phyloP scores from a whole-genome alignment of 37 sponge, comb jelly and placozoan genomes.

The Amphimedon queenslandica region DNA sequence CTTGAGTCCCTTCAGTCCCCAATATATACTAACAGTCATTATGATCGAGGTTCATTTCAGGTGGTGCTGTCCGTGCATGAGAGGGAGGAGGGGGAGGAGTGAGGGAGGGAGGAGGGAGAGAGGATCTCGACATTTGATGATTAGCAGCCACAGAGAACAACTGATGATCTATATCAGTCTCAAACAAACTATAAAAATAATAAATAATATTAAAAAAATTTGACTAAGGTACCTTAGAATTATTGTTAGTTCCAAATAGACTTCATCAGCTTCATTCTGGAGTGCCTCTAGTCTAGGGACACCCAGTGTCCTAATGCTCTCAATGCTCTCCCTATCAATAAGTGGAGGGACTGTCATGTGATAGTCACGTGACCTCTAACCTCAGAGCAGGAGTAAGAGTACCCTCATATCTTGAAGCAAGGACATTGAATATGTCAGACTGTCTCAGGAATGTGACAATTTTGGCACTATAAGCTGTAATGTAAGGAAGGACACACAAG shows the following conservation, averaged over 20 bases:
- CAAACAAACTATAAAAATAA: slow-evolving; percentile 41
- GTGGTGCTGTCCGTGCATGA: not conserved
- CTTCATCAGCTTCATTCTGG: slow-evolving; percentile 1
- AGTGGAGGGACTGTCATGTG: not conserved
- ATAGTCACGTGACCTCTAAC: slow-evolving; percentile 16
- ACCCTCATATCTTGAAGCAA: slow-evolving; percentile 7
- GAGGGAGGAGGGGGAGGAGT: slow-evolving; percentile 8
- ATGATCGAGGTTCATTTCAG: not conserved
- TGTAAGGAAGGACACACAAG: too few species aligned
- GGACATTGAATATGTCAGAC: slow-evolving; percentile 41
- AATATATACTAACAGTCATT: too few species aligned
- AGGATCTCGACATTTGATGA: not conserved
- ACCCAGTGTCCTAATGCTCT: slow-evolving; percentile 12
- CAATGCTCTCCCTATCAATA: slow-evolving; percentile 18
- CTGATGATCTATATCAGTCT: slow-evolving; percentile 33
- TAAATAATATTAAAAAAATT: slow-evolving; percentile 7
- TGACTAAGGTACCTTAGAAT: slow-evolving; percentile 17
- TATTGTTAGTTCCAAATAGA: slow-evolving; percentile 21
- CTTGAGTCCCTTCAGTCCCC: too few species aligned
- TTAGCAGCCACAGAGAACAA: slow-evolving; percentile 10
- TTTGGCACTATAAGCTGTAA: slow-evolving; percentile 64
- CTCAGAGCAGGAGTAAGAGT: slow-evolving; percentile 20
- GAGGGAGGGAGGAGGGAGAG: not conserved
- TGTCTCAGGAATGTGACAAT: slow-evolving; percentile 71
- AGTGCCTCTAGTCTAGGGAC: slow-evolving; percentile 7